Evolutionary conservation across 2,888 invertebrate species (phyloP).

Genomic region (Protophormia terraenovae): DNA sequence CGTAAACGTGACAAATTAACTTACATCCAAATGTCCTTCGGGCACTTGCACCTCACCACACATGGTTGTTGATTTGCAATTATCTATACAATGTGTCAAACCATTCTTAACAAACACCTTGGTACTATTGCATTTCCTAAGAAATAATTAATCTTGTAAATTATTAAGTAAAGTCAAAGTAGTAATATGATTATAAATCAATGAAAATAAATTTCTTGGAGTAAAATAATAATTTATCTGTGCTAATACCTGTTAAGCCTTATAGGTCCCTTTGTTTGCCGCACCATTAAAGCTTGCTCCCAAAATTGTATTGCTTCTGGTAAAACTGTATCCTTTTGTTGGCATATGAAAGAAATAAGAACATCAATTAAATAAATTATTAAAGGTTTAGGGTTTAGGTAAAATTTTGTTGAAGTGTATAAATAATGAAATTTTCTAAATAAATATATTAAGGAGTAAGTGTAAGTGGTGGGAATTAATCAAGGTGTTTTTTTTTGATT

Average conservation of each 20-base stretch:
- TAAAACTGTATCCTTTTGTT: conserved; percentile 89
- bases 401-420: not conserved
- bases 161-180: not conserved
- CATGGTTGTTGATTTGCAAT: conserved; percentile 91
- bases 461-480: not conserved
- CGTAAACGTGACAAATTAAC: conserved; percentile 74
- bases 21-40: conserved; percentile 94
- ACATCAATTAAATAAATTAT: not conserved
- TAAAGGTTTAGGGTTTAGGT: not conserved
- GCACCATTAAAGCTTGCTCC: conserved; percentile 94
- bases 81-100: conserved; percentile 92
- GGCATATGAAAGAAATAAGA: not conserved
- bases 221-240: not conserved
- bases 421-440: not conserved
- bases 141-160: not conserved
- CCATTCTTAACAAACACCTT: conserved; percentile 93
- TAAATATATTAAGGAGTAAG: not conserved
- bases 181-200: not conserved
- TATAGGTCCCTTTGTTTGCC: conserved; percentile 92
- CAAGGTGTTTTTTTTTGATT: not conserved
- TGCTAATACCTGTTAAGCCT: conserved; percentile 89
- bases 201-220: not conserved
- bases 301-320: conserved; percentile 96
- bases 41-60: conserved; percentile 98
- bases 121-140: conserved; percentile 92